phyloP scores from a whole-genome alignment of 2,113 vertebrate genomes.

The Gorsachius goisagi region DNA sequence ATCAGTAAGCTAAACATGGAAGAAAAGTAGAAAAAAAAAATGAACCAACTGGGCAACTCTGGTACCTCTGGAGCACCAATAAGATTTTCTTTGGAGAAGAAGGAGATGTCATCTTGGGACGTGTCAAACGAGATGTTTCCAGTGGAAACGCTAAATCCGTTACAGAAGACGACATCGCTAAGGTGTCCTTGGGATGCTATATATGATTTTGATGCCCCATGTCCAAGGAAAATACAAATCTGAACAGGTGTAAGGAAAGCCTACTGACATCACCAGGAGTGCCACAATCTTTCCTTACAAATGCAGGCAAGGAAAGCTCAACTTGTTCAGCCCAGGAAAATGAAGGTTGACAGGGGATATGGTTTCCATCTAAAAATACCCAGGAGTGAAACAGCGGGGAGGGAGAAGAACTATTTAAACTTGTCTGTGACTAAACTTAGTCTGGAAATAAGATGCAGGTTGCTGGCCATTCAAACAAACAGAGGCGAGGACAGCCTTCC shows the following conservation, averaged over 20 bases:
- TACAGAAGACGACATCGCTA: background rate
- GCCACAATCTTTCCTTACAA: background rate
- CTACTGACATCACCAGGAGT: background rate
- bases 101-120: background rate
- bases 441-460: constrained; percentile 15
- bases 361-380: constrained; percentile 56
- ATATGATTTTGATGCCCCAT: background rate
- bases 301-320: background rate
- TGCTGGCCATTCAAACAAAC: background rate
- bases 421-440: constrained; percentile 36
- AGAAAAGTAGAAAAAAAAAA: background rate
- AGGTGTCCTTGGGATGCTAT: background rate
- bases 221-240: background rate
- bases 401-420: constrained; percentile 38
- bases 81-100: background rate
- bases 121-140: background rate
- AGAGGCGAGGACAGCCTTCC: background rate
- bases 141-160: background rate
- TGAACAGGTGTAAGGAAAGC: background rate
- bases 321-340: background rate
- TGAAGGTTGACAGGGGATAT: background rate
- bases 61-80: rapidly evolving
- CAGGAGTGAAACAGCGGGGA: background rate
- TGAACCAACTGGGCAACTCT: background rate
- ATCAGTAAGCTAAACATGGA: background rate